Evolutionary conservation across 2,113 vertebrate genomes (phyloP).

Genomic region (Mobula birostris): DNA sequence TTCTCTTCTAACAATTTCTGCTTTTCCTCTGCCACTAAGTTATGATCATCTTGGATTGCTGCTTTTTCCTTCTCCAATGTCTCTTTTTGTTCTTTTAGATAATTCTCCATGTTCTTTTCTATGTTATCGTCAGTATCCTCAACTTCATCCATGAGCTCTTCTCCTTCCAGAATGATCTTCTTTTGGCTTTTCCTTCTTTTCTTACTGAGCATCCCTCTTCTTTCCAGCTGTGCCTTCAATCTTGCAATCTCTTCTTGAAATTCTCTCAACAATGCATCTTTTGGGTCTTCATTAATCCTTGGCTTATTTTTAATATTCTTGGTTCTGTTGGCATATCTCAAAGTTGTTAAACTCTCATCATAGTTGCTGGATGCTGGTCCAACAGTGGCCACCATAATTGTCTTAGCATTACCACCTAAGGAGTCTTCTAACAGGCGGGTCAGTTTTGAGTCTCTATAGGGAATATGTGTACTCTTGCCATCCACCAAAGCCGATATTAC

Average conservation of each 20-base stretch:
- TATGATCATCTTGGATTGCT: slow-evolving; percentile 83
- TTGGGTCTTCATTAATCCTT: slow-evolving; percentile 89
- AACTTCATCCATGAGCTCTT: slow-evolving; percentile 44
- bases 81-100: slow-evolving; percentile 84
- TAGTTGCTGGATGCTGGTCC: slow-evolving; percentile 81
- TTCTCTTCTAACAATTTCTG: slow-evolving; percentile 88
- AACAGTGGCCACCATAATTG: slow-evolving; percentile 89
- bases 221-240: slow-evolving; percentile 86
- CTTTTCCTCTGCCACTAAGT: slow-evolving; percentile 84
- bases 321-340: slow-evolving; percentile 86
- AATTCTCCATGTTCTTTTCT: slow-evolving; percentile 72
- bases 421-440: slow-evolving; percentile 93
- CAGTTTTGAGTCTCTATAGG: slow-evolving; percentile 94
- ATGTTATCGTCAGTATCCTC: slow-evolving; percentile 61
- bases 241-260: slow-evolving; percentile 90
- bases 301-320: slow-evolving; percentile 97
- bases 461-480: slow-evolving; percentile 79
- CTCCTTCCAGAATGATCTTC: slow-evolving; percentile 49
- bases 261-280: slow-evolving; percentile 85
- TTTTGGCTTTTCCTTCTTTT: slow-evolving; percentile 72
- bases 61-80: slow-evolving; percentile 84
- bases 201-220: slow-evolving; percentile 69
- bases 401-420: slow-evolving; percentile 87
- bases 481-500: slow-evolving; percentile 91
- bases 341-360: slow-evolving; percentile 81